These are phyloP conservation scores for Rhea americana DNA, from an alignment of 2,113 vertebrate genomes.

Conservation along the genomic window DNA sequence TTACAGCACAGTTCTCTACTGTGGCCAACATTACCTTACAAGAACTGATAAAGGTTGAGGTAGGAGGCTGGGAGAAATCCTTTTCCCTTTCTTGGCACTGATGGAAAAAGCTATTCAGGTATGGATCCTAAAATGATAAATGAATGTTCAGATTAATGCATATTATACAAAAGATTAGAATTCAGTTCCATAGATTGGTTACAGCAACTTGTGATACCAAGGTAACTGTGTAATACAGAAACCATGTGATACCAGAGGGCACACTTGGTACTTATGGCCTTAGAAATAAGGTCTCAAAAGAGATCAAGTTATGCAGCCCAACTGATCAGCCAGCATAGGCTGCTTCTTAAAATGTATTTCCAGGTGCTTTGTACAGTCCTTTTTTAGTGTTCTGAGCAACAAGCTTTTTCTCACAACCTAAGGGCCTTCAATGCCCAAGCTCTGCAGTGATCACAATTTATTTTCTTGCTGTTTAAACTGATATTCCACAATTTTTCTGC, in stretches of 20 bases:
- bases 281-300: neutral
- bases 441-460: neutral
- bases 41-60: constrained; percentile 89
- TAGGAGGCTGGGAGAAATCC: constrained; percentile 88
- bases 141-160: neutral
- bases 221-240: neutral
- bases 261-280: neutral
- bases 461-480: neutral
- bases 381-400: neutral
- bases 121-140: constrained; percentile 85
- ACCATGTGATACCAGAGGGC: neutral
- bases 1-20: rapidly evolving
- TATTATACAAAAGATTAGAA: neutral
- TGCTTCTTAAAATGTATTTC: neutral
- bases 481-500: neutral
- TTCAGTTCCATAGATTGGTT: neutral
- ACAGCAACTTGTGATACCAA: neutral
- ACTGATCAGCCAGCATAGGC: neutral
- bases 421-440: neutral
- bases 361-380: neutral
- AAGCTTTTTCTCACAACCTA: neutral
- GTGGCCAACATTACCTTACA: constrained; percentile 85
- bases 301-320: neutral
- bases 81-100: constrained; percentile 96
- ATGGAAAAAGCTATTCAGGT: constrained; percentile 93